Evolutionary conservation across 64 coral and sea anemone genomes (phyloP).

Genomic region (Orbicella faveolata): DNA sequence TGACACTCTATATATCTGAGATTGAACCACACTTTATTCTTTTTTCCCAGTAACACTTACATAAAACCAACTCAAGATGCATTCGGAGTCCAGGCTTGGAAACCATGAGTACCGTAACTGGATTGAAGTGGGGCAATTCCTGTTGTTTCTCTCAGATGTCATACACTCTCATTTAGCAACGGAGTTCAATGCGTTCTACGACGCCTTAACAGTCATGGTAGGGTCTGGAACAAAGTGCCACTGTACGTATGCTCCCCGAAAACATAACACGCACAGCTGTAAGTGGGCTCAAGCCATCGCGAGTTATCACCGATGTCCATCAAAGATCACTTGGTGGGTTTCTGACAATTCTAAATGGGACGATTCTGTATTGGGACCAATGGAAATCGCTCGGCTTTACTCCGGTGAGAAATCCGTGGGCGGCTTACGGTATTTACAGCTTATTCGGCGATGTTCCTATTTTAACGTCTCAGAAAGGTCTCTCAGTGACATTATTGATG

Average conservation of each 20-base stretch:
- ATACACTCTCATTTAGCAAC: neutral
- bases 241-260: neutral
- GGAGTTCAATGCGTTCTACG: neutral
- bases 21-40: too few relatives aligned
- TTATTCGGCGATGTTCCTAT: neutral
- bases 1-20: too few relatives aligned
- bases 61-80: neutral
- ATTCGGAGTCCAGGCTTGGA: neutral
- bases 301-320: constrained; percentile 5
- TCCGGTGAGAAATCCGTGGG: neutral
- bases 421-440: constrained; percentile 8
- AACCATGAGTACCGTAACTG: constrained; percentile 10
- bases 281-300: constrained; percentile 32
- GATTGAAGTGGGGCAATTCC: constrained; percentile 11
- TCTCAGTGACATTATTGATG: neutral
- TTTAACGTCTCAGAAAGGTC: neutral
- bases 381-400: constrained; percentile 2
- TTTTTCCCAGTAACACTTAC: too few relatives aligned
- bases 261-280: neutral
- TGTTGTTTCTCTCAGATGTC: constrained; percentile 8
- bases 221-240: constrained; percentile 7
- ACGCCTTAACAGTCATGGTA: neutral
- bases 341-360: constrained; percentile 23
- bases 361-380: neutral
- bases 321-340: neutral